Conservation (phyloP, 1,140 invertebrate species). For the Cardiocondyla obscurior region DNA sequence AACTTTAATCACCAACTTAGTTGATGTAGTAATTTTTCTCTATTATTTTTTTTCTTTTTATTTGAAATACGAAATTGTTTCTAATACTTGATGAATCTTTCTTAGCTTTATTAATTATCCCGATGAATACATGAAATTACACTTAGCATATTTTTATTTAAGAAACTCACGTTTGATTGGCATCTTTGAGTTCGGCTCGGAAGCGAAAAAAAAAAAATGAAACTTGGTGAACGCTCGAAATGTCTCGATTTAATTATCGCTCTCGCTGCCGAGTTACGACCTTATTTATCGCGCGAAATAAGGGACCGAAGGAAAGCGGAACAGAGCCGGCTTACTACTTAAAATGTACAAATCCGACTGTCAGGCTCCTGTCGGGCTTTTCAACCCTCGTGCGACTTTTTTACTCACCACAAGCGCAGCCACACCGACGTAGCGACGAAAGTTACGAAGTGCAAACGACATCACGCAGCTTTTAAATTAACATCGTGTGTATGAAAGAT, state of each 20-base stretch:
- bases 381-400: slow-evolving; percentile 65
- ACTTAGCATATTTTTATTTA: neutral
- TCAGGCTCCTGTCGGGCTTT: slow-evolving; percentile 72
- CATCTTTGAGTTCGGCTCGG: slow-evolving; percentile 21
- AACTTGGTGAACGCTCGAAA: slow-evolving; percentile 29
- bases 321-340: slow-evolving; percentile 62
- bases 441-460: slow-evolving; percentile 73
- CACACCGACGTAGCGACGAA: slow-evolving; percentile 58
- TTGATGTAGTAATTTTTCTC: slow-evolving; percentile 12
- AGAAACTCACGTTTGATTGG: neutral
- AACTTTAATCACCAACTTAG: neutral
- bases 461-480: slow-evolving; percentile 68
- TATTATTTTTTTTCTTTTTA: too few relatives aligned
- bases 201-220: slow-evolving; percentile 27
- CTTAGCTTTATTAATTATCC: neutral
- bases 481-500: slow-evolving; percentile 57
- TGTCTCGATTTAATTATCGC: slow-evolving; percentile 72
- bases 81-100: neutral
- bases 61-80: neutral
- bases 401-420: slow-evolving; percentile 59
- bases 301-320: slow-evolving; percentile 61
- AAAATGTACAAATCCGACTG: slow-evolving; percentile 76
- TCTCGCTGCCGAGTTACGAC: slow-evolving; percentile 54
- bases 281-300: slow-evolving; percentile 72
- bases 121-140: neutral